Conservation (phyloP, 2,888 invertebrate species). For the Drosophila nr. medialis region DNA sequence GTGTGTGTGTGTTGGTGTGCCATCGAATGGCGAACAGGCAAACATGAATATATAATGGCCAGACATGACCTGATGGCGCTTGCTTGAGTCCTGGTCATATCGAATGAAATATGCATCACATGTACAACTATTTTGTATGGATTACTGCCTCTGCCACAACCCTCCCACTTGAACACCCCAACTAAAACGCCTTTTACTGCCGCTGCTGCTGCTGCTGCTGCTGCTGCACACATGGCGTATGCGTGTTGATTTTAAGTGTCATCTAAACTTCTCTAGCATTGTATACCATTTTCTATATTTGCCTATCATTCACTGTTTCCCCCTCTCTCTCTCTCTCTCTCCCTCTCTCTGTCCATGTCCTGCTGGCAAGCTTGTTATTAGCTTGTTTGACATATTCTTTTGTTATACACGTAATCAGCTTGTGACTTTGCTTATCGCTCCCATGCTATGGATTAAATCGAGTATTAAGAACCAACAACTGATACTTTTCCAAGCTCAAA, state of each 20-base stretch:
- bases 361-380: constrained; percentile 49
- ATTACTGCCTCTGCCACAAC: constrained; percentile 21
- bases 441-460: constrained; percentile 14
- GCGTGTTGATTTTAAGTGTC: constrained; percentile 53
- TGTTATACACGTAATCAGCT: constrained; percentile 40
- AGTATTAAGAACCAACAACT: neutral
- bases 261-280: constrained; percentile 27
- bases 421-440: neutral
- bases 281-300: constrained; percentile 9
- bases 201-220: constrained; percentile 5
- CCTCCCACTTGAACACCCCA: neutral
- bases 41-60: constrained; percentile 47
- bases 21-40: constrained; percentile 36
- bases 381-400: constrained; percentile 53
- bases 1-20: constrained; percentile 10
- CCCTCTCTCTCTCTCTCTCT: neutral
- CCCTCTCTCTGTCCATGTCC: neutral
- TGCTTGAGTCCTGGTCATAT: constrained; percentile 3
- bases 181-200: neutral
- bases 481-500: constrained; percentile 3
- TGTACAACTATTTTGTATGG: constrained; percentile 57
- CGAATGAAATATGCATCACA: constrained; percentile 57
- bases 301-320: neutral
- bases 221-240: constrained; percentile 47
- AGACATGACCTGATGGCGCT: constrained; percentile 15